phyloP scores from a whole-genome alignment of 1,140 invertebrate genomes.

The Meloidogyne floridensis region DNA sequence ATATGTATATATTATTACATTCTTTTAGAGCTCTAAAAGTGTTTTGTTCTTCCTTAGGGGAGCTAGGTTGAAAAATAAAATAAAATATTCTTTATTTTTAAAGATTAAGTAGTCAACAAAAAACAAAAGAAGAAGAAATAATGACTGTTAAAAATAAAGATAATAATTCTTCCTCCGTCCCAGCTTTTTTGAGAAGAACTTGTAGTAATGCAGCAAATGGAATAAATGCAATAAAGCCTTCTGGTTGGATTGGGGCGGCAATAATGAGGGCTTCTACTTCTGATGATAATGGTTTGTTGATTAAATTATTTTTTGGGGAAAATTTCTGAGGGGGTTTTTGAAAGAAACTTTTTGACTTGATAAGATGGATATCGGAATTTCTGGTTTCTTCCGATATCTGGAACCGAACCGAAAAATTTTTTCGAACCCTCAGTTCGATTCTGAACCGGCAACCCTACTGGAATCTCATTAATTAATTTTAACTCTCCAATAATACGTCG shows the following conservation, averaged over 20 bases:
- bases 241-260: neutral
- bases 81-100: no score
- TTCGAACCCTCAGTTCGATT: no score
- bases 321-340: neutral
- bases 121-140: neutral
- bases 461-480: no score
- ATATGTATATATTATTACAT: no score
- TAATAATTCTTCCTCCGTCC: neutral
- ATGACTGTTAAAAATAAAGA: neutral
- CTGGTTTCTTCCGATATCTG: no score
- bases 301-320: neutral
- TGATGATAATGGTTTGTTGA: neutral
- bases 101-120: neutral
- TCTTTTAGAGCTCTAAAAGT: no score
- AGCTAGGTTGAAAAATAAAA: no score
- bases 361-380: no score
- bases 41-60: no score
- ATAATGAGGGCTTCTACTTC: neutral
- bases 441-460: no score
- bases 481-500: no score
- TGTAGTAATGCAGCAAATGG: constrained; percentile 28
- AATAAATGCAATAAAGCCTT: neutral
- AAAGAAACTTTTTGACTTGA: neutral
- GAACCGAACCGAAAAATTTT: no score
- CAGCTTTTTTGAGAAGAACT: constrained; percentile 21